Conservation (phyloP, 2,797 vertebrate genomes). For the Tragopan temminckii region DNA sequence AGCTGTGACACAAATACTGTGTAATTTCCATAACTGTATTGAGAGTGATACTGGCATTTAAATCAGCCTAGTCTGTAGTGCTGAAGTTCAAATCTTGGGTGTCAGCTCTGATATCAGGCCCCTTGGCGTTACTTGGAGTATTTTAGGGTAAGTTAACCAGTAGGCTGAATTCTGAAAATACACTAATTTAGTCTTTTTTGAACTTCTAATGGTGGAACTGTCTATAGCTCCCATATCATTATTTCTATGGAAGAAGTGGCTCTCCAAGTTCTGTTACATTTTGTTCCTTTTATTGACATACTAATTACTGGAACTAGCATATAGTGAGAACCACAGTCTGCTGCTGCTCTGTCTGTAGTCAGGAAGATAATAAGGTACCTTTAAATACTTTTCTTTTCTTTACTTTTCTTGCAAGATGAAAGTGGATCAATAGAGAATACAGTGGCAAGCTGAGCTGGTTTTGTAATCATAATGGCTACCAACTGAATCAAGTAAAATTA, state of each 20-base stretch:
- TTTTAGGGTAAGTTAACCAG: conserved; percentile 3
- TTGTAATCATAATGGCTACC: conserved; percentile 30
- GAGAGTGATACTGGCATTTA: not conserved
- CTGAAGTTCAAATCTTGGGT: not conserved
- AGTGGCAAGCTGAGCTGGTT: not conserved
- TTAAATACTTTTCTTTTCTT: conserved; percentile 15
- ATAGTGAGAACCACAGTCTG: not conserved
- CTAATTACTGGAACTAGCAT: not conserved
- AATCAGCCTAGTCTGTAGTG: not conserved
- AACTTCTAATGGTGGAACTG: not conserved
- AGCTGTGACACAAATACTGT: not conserved
- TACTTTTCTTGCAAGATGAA: not conserved
- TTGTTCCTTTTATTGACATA: not conserved
- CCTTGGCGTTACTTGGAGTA: not conserved
- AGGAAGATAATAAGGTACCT: conserved; percentile 23
- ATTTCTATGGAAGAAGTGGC: not conserved
- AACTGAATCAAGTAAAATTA: conserved; percentile 32
- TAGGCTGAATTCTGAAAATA: conserved; percentile 11
- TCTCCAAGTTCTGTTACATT: conserved; percentile 2
- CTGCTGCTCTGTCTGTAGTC: not conserved
- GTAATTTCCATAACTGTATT: not conserved
- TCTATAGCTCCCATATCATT: not conserved
- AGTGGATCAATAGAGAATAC: conserved; percentile 23
- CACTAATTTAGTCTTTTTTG: not conserved
- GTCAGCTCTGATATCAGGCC: not conserved